A percentile compares a stretch with the other conserved stretches of the same genome.
phyloP scores from a whole-genome alignment of 2,797 vertebrate species.

The Propithecus deckenii region DNA sequence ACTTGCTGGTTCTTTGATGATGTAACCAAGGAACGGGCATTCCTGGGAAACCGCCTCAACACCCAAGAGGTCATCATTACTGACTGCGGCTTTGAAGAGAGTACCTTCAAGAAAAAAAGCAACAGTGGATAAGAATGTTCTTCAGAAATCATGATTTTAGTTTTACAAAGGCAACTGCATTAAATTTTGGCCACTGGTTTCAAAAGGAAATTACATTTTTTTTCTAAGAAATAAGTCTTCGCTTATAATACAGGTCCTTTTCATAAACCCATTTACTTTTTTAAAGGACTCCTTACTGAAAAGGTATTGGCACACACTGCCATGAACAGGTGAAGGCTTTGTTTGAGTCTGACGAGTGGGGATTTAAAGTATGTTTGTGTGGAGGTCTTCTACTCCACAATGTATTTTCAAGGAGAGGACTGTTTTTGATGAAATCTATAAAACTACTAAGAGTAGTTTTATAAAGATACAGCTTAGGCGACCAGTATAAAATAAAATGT shows the following conservation, averaged over 20 bases:
- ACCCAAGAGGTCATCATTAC: neutral
- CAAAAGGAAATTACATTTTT: neutral
- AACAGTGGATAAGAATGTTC: neutral
- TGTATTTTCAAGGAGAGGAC: neutral
- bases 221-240: constrained; percentile 11
- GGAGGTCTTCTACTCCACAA: neutral
- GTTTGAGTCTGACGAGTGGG: neutral
- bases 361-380: neutral
- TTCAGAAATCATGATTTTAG: neutral
- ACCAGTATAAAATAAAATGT: neutral
- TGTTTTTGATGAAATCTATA: neutral
- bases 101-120: constrained; percentile 1
- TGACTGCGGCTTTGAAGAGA: neutral
- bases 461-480: neutral
- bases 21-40: neutral
- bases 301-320: neutral
- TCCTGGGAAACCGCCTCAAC: neutral
- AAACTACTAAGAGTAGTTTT: neutral
- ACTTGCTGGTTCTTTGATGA: neutral
- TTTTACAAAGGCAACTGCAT: constrained; percentile 32
- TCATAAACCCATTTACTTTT: neutral
- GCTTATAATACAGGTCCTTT: neutral
- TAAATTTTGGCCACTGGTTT: neutral
- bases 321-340: neutral
- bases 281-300: neutral